Conservation (phyloP, 2,113 vertebrate genomes). For the Lophius piscatorius region DNA sequence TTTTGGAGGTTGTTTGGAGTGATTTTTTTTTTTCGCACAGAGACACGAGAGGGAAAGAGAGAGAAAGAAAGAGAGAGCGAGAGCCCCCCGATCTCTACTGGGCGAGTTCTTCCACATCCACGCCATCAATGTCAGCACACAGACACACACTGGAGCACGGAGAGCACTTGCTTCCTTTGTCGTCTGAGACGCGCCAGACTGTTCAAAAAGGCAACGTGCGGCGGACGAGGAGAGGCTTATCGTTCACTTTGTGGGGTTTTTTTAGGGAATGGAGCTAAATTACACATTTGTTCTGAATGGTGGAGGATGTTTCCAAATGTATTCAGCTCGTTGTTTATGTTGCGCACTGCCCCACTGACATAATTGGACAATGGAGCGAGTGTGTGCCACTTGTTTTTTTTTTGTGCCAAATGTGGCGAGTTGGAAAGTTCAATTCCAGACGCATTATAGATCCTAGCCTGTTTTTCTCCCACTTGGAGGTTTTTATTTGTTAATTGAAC, state of each 20-base stretch:
- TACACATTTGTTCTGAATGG: not conserved
- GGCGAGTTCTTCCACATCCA: conserved; percentile 73
- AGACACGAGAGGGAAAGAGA: conserved; percentile 4
- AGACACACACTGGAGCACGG: conserved; percentile 12
- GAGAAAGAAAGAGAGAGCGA: not conserved
- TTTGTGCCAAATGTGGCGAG: not conserved
- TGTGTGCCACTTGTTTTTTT: conserved; percentile 22
- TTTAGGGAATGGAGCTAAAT: not conserved
- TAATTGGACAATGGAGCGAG: conserved; percentile 69
- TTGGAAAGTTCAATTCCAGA: conserved; percentile 46
- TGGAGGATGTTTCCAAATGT: conserved; percentile 12
- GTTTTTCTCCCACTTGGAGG: not conserved
- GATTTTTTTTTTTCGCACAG: conserved; percentile 26
- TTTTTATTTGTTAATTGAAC: conserved; percentile 16
- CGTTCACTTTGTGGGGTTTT: conserved; percentile 25
- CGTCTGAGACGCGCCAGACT: conserved; percentile 83
- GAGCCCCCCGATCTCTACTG: not conserved
- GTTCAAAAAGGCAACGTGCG: conserved; percentile 73
- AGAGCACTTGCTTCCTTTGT: conserved; percentile 83
- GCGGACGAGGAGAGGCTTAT: conserved; percentile 37
- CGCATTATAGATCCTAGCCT: not conserved
- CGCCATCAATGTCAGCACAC: conserved; percentile 78
- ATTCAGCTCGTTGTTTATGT: conserved; percentile 65
- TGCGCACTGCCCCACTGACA: conserved; percentile 67
- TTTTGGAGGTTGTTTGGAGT: not conserved